Base-by-base conservation (phyloP, 2,888 invertebrate species). In the Netelia melanura region DNA sequence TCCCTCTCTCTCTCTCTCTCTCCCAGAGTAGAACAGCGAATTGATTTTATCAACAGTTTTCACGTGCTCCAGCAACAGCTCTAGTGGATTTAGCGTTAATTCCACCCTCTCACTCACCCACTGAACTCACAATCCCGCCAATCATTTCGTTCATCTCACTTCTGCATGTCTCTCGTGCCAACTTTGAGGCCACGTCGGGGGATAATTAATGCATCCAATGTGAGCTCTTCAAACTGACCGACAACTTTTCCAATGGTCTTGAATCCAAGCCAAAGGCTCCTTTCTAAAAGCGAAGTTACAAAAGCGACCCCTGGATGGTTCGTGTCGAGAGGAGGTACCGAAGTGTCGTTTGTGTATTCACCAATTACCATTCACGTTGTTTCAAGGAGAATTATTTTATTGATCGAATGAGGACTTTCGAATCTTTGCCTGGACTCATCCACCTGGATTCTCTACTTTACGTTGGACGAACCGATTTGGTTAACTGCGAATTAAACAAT, bases 11-110 rank as follows among this genome's bases (percentile, higher is more conserved):
- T 14, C 48, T 48, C 1, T 48, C 48, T 48, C 3, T 10, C 30
- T 58, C 43, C 43, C 61, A 23, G 14, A n/a, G 14, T 64, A 44
- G 52, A 77, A 72, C 77, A 68, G 64, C 25, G 67, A 72, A 68
- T 80, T 81, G 71, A 81, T 79, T 84, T 81, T 79, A 25, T 77
- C 70, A 77, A 72, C 71, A 52, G 54, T 43, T 72, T 54, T 21
- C 61, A 44, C 61, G 67, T 48, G 38, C 67, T 21, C 38, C 11
- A 21, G 44, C 71, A 21, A 65, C 14, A 74, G 61, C 70, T 78
- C 23, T 38, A 64, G 3, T 52, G 21, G 61, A 67, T 61, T 72
- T 62, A 68, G 52, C 75, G 65, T 81, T 81, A 58, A 76, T 81
- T 77, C 64, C 62, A 65, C 65, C 54, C 58, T 44, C 14, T 14